phyloP scores from a whole-genome alignment of 1,140 invertebrate genomes.

The Heliconius congener region DNA sequence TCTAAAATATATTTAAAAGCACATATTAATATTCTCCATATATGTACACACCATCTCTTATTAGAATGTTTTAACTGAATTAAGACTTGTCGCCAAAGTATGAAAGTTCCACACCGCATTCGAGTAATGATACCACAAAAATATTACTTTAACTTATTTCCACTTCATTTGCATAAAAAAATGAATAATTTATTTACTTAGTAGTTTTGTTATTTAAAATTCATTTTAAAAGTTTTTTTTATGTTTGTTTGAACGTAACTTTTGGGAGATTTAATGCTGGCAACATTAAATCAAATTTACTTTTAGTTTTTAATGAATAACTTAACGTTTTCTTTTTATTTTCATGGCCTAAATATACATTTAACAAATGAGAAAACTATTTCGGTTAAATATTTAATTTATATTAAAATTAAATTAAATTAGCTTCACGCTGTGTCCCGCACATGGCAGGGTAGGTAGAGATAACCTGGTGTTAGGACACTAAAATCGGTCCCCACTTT shows the following conservation, averaged over 20 bases:
- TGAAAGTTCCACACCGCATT: background rate
- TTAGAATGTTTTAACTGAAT: slow-evolving; percentile 3
- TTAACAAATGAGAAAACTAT: background rate
- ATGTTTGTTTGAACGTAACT: background rate
- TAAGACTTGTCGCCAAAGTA: slow-evolving; percentile 1
- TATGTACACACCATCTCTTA: background rate
- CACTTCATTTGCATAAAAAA: slow-evolving; percentile 8
- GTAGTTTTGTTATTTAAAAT: slow-evolving; percentile 9
- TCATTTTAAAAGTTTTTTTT: slow-evolving; percentile 6
- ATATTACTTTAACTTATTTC: slow-evolving; percentile 10
- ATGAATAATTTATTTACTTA: slow-evolving; percentile 15
- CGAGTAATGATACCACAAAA: slow-evolving; percentile 2
- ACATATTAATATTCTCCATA: background rate
- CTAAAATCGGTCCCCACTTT: no score
- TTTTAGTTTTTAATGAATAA: background rate
- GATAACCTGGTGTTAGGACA: no score
- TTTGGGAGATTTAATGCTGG: background rate
- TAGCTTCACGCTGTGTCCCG: no score
- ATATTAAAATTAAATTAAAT: no score
- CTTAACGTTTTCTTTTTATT: background rate
- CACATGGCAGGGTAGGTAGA: no score
- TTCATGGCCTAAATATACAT: background rate
- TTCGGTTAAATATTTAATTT: no score
- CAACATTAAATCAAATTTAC: background rate
- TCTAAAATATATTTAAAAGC: background rate